Evolutionary conservation across 2,888 invertebrate genomes (phyloP), one percentile per base, ranked within the genome.

Genomic region (Sphecodes monilicornis): DNA sequence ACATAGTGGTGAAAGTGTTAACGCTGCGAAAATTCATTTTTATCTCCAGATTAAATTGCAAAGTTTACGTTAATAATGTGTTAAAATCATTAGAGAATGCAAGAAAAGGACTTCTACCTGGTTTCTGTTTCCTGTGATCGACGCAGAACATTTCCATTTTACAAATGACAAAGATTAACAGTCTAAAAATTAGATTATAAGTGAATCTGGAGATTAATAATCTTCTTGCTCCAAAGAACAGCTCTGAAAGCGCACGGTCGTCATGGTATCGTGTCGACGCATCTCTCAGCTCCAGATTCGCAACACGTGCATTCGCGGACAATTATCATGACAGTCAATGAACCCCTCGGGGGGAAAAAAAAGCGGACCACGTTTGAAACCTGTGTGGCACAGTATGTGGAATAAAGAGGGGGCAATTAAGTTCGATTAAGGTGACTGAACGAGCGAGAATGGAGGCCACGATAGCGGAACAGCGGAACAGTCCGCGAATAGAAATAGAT

Each of bases 401-500:
- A 3, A 36, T 13, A 46, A 13, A 43, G 50, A 3, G 68, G 22
- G 8, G 16, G 26, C 32, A 66, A 16, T 71, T 29, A 26, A 41
- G 69, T 41, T 10, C 69, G 69, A 26, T 29, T 16, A n/a, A 41
- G 66, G 39, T 36, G 36, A 39, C 18, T 11, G 66, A 22, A 36
- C 32, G 32, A 22, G 73, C 39, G 57, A 18, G 60, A 76, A 68
- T 32, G 78, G 66, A 50, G 60, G 64, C 57, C 72, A 86, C 76
- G 80, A 85, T 88, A 89, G 90, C 76, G 50, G 50, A 50, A 50
- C 50, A 50, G 83, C 85, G 87, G 64, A 83, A 85, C 77, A 79
- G 83, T 50, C 73, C 77, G 79, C 82, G 87, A 89, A 86, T 85
- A 90, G 89, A 88, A 90, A 86, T 90, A 88, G 89, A 88, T 89